These are phyloP conservation scores for Aurelia sp. DNA, from an alignment of 30 jellyfish, hydroid and myxozoan genomes.

Conservation along the genomic window DNA sequence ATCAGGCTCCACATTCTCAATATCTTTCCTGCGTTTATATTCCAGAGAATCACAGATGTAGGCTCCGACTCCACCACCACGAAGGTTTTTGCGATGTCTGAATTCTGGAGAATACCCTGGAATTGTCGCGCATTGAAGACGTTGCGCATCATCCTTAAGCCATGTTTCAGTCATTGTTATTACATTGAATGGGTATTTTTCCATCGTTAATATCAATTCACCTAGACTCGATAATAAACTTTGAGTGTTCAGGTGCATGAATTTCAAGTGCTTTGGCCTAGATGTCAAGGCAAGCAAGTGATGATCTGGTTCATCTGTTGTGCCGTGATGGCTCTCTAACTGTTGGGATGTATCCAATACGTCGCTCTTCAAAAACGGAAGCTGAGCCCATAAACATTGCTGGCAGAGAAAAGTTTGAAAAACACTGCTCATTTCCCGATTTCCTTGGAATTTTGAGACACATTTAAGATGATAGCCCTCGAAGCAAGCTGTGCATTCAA, in stretches of 20 bases:
- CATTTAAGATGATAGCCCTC: slow-evolving; percentile 11
- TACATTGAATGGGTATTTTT: slow-evolving; percentile 65
- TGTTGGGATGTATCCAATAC: slow-evolving; percentile 2
- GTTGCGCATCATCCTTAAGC: slow-evolving; percentile 77
- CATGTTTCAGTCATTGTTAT: slow-evolving; percentile 75
- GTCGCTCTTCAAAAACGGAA: slow-evolving; percentile 15
- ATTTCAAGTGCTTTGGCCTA: slow-evolving; percentile 41
- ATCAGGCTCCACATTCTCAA: slow-evolving; percentile 53
- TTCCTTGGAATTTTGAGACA: slow-evolving; percentile 1
- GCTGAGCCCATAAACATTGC: slow-evolving; percentile 9
- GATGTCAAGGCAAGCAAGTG: slow-evolving; percentile 37
- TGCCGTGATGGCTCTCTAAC: slow-evolving; percentile 5
- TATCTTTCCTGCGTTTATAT: slow-evolving; percentile 61
- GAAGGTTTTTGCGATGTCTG: slow-evolving; percentile 57
- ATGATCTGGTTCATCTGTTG: background rate
- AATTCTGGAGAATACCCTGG: slow-evolving; percentile 72
- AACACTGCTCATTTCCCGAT: background rate
- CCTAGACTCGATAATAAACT: slow-evolving; percentile 69
- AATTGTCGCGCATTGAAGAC: slow-evolving; percentile 49
- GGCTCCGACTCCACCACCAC: slow-evolving; percentile 83
- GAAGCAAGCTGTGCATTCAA: slow-evolving; percentile 42
- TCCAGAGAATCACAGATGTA: slow-evolving; percentile 50
- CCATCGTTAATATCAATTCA: slow-evolving; percentile 57
- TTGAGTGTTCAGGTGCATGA: slow-evolving; percentile 65
- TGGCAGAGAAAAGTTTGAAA: slow-evolving; percentile 2